Conservation (phyloP, 1,140 invertebrate genomes). For the Nixonia krombeini region DNA sequence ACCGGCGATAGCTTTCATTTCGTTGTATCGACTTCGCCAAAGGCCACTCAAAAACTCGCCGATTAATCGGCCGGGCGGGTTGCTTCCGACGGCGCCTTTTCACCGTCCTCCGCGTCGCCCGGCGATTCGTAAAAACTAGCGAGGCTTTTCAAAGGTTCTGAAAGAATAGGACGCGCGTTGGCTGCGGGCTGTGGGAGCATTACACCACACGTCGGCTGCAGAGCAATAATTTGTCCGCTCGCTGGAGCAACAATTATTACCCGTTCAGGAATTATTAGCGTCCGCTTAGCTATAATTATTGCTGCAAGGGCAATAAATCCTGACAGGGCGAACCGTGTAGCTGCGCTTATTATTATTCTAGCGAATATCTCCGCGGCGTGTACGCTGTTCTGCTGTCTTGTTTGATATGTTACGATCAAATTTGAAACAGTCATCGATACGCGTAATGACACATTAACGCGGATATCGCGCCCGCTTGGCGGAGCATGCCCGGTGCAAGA, state of each 20-base stretch:
- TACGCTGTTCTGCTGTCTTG: conserved; percentile 43
- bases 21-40: conserved; percentile 49
- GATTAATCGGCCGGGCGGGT: too few relatives aligned
- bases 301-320: conserved; percentile 51
- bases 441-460: conserved; percentile 41
- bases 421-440: conserved; percentile 42
- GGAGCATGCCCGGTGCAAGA: too few relatives aligned
- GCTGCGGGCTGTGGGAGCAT: conserved; percentile 36
- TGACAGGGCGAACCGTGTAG: conserved; percentile 45
- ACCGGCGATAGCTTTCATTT: conserved; percentile 65
- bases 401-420: conserved; percentile 49
- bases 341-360: conserved; percentile 50
- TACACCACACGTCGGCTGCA: conserved; percentile 42
- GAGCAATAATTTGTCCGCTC: conserved; percentile 49
- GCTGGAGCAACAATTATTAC: conserved; percentile 51
- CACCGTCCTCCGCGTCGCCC: conserved; percentile 8
- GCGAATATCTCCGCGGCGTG: conserved; percentile 42
- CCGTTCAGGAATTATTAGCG: conserved; percentile 51
- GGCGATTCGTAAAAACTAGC: background rate
- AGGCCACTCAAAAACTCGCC: conserved; percentile 30
- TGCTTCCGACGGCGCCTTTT: conserved; percentile 22
- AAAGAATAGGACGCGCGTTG: conserved; percentile 24
- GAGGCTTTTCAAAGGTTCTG: background rate
- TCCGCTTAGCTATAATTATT: conserved; percentile 53
- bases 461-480: too few relatives aligned